Evolutionary conservation across 1,140 invertebrate species (phyloP).

Genomic region (Calliphora vicina): DNA sequence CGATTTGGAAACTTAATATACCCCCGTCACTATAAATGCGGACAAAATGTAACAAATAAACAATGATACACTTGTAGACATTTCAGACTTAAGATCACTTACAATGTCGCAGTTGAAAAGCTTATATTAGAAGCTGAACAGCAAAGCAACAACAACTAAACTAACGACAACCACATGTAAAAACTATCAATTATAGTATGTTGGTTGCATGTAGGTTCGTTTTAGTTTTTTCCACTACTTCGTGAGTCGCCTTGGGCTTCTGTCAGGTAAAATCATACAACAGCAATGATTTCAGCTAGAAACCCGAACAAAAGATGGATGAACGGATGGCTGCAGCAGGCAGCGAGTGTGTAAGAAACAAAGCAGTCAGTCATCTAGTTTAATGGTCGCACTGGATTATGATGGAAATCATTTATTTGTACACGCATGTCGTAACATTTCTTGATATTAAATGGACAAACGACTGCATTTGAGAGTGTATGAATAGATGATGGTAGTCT

Average conservation of each 20-base stretch:
- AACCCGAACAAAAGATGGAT: neutral
- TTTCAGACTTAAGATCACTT: neutral
- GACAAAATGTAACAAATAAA: neutral
- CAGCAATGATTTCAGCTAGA: neutral
- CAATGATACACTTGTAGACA: neutral
- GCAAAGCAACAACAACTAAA: neutral
- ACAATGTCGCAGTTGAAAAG: constrained; percentile 1
- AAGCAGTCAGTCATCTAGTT: constrained; percentile 7
- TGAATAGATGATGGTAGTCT: neutral
- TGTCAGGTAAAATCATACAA: constrained; percentile 28
- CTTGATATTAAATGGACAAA: neutral
- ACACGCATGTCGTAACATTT: constrained; percentile 31
- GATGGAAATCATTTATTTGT: constrained; percentile 35
- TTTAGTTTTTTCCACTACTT: neutral
- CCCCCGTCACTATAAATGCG: neutral
- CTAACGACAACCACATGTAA: neutral
- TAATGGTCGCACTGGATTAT: constrained; percentile 29
- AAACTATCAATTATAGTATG: constrained; percentile 30
- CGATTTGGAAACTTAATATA: neutral
- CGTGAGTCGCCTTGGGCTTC: constrained; percentile 9
- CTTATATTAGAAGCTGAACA: neutral
- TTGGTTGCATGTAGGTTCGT: neutral
- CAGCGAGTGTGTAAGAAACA: neutral
- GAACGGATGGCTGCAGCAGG: no score
- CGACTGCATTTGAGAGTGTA: neutral